Conservation (phyloP, 2,797 vertebrate species). For the Intellagama lesueurii region DNA sequence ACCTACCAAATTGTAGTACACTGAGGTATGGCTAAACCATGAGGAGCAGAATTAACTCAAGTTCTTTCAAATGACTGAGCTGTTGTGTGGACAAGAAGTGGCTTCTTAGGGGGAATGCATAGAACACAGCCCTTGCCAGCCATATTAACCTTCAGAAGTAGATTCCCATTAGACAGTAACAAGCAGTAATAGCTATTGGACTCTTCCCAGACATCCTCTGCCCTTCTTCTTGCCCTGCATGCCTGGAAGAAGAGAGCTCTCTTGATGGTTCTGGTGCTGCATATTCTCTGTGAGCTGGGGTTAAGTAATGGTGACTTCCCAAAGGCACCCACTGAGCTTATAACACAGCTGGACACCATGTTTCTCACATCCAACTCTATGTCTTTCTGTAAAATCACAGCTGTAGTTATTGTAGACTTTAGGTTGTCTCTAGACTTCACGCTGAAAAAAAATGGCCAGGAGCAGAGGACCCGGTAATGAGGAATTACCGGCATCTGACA, state of each 20-base stretch:
- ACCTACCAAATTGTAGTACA: not conserved
- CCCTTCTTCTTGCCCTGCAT: not conserved
- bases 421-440: not conserved
- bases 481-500: not conserved
- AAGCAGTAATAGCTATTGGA: not conserved
- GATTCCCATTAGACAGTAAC: not conserved
- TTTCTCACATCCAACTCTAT: not conserved
- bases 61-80: too few relatives aligned
- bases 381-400: not conserved
- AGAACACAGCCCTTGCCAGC: not conserved
- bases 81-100: not conserved
- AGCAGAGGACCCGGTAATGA: not conserved
- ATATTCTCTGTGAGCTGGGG: not conserved
- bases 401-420: not conserved
- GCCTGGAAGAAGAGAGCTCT: not conserved
- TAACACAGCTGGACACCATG: not conserved
- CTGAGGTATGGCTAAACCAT: not conserved
- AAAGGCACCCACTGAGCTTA: not conserved
- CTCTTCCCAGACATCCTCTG: not conserved
- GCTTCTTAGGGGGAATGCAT: not conserved
- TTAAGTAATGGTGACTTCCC: not conserved
- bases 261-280: not conserved
- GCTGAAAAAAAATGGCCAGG: not conserved
- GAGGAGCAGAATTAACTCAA: not conserved
- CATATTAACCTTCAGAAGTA: not conserved